Evolutionary conservation across 2,797 vertebrate genomes (phyloP).

Genomic region (Cirrhinus molitorella): DNA sequence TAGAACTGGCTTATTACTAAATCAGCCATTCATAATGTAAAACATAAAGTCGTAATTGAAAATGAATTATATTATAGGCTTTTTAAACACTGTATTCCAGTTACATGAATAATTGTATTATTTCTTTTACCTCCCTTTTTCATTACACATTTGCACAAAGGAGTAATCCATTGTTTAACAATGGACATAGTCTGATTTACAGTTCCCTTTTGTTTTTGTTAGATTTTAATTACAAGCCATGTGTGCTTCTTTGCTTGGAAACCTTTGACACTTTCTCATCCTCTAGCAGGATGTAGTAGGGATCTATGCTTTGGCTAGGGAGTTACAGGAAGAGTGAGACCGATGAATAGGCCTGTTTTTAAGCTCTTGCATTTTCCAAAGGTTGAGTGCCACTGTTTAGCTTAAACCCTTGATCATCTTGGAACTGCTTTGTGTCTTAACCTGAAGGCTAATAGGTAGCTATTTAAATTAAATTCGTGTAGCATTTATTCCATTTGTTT

Average conservation of each 20-base stretch:
- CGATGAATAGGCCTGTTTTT: conserved; percentile 49
- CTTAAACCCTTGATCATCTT: conserved; percentile 10
- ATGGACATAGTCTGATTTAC: not conserved
- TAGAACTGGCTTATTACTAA: not conserved
- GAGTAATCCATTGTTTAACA: not conserved
- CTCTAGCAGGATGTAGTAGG: conserved; percentile 43
- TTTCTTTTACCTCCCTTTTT: not conserved
- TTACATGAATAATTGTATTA: not conserved
- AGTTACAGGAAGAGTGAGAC: conserved; percentile 41
- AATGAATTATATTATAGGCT: not conserved
- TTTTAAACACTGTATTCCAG: not conserved
- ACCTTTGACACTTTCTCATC: conserved; percentile 44
- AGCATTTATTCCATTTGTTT: not conserved
- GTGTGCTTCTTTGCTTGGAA: conserved; percentile 37
- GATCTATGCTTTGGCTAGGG: conserved; percentile 13
- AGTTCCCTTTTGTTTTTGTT: conserved; percentile 13
- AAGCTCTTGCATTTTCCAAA: not conserved
- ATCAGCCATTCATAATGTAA: not conserved
- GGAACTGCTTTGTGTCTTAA: not conserved
- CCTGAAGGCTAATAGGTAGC: not conserved
- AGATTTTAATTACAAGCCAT: conserved; percentile 1
- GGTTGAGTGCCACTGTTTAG: not conserved
- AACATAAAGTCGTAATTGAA: not conserved
- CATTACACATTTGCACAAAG: not conserved
- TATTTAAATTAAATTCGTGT: not conserved